Conservation (phyloP, 2,888 invertebrate genomes). For the Ischnus inquisitorius region DNA sequence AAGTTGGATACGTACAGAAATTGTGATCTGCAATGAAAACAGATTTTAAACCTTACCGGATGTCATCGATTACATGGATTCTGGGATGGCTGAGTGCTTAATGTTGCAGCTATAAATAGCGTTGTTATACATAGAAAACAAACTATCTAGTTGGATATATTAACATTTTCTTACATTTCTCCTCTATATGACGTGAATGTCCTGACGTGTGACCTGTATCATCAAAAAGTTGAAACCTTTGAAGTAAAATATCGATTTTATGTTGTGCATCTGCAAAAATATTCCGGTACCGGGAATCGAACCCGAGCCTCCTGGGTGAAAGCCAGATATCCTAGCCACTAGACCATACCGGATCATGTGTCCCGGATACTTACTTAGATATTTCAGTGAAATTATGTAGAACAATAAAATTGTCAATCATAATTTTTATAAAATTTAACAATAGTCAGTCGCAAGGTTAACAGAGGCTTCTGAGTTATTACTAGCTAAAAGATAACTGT, state of each 20-base stretch:
- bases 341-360: constrained; percentile 86
- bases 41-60: neutral
- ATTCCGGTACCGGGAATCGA: constrained; percentile 88
- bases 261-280: neutral
- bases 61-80: neutral
- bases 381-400: neutral
- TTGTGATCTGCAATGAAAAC: neutral
- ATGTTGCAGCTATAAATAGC: no score
- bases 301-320: constrained; percentile 88
- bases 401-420: neutral
- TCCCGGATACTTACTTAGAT: no score
- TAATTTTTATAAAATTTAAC: neutral
- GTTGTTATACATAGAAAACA: no score
- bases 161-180: no score
- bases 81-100: neutral
- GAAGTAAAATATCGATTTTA: no score
- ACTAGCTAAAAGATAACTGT: neutral
- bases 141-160: no score
- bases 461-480: neutral
- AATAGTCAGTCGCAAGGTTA: neutral
- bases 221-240: no score
- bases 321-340: constrained; percentile 88
- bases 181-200: no score
- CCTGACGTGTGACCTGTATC: no score
- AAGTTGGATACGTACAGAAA: constrained; percentile 16